Base-by-base conservation (phyloP, 2,113 vertebrate species). In the Silurus asotus region DNA sequence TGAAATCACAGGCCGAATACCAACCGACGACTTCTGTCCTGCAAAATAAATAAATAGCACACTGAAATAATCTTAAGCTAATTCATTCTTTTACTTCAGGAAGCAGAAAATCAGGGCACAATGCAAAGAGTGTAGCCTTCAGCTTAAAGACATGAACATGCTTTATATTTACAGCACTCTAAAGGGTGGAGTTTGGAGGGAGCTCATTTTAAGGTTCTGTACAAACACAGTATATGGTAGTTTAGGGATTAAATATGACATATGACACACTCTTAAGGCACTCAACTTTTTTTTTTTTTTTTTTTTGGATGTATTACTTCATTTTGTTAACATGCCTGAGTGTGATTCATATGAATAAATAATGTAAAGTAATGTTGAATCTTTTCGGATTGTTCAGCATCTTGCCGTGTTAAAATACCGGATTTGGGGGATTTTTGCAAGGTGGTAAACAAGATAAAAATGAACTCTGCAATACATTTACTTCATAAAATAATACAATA, bases 1-100 rank as follows among this genome's bases (percentile, higher is more conserved):
- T 85, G 84, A 90, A 83, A 89, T 37, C 81, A 86, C 77, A 70
- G 86, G 11, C 19, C 58, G 89, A 88, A 82, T 64, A 85, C 45
- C 23, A 79, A n/a, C 70, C 37, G 62, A 2, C n/a, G 82, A 51
- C 9, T 76, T 64, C n/a, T 62, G 14, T 28, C 80, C 56, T 28
- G 5, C 28, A n/a, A 49, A 65, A 55, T 80, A 49, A 62, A 45
- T 14, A 45, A 62, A 61, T 45, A 20, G 62, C n/a, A 74, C 75
- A 77, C 72, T 28, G 28, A 10, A 80, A 72, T 20, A 17, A 81
- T 53, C 62, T 77, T 37, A 83, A 72, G 56, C 25, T 23, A 84
- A 67, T 74, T 76, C 17, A 69, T 72, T 72, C 80, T 79, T 74
- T 58, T 59, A 10, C 28, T 77, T 67, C 20, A 53, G 28, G 80